Conservation (phyloP, 2,113 vertebrate genomes). For the Hippocampus barbouri region DNA sequence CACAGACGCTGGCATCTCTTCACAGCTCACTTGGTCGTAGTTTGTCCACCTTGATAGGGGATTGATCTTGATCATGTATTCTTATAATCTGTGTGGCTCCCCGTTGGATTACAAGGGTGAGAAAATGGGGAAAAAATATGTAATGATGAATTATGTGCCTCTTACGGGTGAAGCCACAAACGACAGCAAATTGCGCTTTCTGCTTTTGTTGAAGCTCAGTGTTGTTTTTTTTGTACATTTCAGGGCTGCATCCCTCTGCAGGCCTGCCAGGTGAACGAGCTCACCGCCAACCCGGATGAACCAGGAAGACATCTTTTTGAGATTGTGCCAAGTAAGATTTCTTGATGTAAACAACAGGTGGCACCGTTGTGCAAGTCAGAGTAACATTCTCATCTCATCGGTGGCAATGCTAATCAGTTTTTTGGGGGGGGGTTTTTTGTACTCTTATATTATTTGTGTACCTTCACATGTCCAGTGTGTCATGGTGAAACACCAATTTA, state of each 20-base stretch:
- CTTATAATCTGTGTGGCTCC: conserved; percentile 48
- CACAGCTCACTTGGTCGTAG: conserved; percentile 39
- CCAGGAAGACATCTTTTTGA: conserved; percentile 86
- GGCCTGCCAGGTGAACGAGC: conserved; percentile 82
- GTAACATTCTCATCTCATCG: background rate
- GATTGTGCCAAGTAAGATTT: conserved; percentile 80
- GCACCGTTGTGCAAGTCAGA: conserved; percentile 1
- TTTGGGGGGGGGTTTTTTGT: too few species aligned
- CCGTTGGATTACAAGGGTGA: conserved; percentile 33
- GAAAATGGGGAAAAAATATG: too few species aligned
- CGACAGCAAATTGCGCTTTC: background rate
- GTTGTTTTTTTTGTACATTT: background rate
- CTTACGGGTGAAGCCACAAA: background rate
- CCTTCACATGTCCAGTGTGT: too few species aligned
- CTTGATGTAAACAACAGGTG: conserved; percentile 40
- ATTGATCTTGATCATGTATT: conserved; percentile 67
- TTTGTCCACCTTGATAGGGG: conserved; percentile 47
- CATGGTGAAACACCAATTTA: too few species aligned
- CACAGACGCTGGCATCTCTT: conserved; percentile 49
- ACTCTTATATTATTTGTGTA: too few species aligned
- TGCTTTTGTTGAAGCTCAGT: background rate
- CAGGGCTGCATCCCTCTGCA: conserved; percentile 87
- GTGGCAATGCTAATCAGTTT: background rate
- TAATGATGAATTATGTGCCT: background rate
- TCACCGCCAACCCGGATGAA: conserved; percentile 81